Percentiles rank a stretch among this genome's conserved stretches.
Conservation (phyloP, 2,113 vertebrate genomes). For the Heloderma charlesbogerti region DNA sequence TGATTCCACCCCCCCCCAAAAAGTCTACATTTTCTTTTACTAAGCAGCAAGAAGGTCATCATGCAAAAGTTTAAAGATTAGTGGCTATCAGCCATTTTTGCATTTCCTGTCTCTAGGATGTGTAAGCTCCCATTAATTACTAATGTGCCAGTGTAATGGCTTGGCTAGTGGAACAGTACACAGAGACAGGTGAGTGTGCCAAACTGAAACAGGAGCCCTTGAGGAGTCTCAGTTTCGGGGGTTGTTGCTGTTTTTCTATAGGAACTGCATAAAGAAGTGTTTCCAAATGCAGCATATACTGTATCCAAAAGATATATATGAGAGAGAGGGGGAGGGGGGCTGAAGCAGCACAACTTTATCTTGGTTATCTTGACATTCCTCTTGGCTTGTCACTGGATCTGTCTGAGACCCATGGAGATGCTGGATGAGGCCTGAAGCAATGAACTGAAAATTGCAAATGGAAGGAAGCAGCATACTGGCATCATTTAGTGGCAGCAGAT, state of each 20-base stretch:
- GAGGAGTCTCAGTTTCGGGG: neutral
- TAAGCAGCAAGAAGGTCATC: constrained; percentile 15
- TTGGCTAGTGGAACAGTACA: neutral
- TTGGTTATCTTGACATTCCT: neutral
- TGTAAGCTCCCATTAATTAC: constrained; percentile 32
- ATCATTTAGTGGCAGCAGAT: neutral
- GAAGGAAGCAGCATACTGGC: neutral
- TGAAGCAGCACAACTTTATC: neutral
- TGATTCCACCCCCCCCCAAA: too few species aligned
- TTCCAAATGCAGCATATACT: neutral
- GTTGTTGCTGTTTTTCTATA: neutral
- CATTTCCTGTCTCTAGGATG: neutral
- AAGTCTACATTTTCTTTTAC: constrained; percentile 27
- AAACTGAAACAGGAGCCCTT: neutral
- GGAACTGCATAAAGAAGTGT: neutral
- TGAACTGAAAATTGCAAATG: neutral
- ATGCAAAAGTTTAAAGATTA: neutral
- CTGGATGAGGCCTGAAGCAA: neutral
- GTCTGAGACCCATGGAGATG: neutral
- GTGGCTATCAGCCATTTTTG: neutral
- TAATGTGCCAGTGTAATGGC: neutral
- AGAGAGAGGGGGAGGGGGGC: neutral
- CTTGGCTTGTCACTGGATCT: neutral
- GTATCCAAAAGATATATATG: neutral
- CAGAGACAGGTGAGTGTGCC: neutral